phyloP scores from a whole-genome alignment of 2,797 vertebrate species.

The Anolis apletophallus region DNA sequence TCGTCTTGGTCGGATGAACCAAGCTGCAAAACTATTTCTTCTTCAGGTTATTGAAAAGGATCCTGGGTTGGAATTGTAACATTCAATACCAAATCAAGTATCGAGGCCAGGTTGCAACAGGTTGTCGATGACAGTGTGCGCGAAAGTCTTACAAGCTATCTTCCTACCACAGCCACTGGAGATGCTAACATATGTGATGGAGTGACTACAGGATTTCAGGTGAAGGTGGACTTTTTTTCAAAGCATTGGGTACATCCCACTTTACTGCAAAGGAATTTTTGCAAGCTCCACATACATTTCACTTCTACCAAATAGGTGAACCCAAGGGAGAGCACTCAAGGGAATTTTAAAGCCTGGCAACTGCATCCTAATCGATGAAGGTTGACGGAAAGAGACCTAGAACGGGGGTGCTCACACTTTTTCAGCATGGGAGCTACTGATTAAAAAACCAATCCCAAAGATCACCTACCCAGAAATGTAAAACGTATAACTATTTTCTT shows the following conservation, averaged over 20 bases:
- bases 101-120: slow-evolving; percentile 49
- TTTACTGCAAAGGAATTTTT: background rate
- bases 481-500: no score
- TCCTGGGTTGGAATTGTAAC: slow-evolving; percentile 76
- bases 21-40: slow-evolving; percentile 75
- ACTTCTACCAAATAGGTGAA: no score
- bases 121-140: slow-evolving; percentile 54
- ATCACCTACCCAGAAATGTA: no score
- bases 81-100: slow-evolving; percentile 49
- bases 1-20: slow-evolving; percentile 67
- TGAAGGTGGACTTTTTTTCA: slow-evolving; percentile 59
- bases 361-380: no score
- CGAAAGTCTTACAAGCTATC: slow-evolving; percentile 35
- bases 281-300: no score
- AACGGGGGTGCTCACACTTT: no score
- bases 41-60: slow-evolving; percentile 66
- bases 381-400: no score
- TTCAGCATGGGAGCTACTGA: no score
- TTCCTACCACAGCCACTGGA: slow-evolving; percentile 58
- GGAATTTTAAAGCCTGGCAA: no score
- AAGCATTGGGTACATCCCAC: background rate
- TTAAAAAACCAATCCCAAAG: no score
- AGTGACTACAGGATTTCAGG: no score
- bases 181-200: slow-evolving; percentile 77
- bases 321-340: no score